Evolutionary conservation across 1,140 invertebrate genomes (phyloP).

Genomic region (Formica exsecta): DNA sequence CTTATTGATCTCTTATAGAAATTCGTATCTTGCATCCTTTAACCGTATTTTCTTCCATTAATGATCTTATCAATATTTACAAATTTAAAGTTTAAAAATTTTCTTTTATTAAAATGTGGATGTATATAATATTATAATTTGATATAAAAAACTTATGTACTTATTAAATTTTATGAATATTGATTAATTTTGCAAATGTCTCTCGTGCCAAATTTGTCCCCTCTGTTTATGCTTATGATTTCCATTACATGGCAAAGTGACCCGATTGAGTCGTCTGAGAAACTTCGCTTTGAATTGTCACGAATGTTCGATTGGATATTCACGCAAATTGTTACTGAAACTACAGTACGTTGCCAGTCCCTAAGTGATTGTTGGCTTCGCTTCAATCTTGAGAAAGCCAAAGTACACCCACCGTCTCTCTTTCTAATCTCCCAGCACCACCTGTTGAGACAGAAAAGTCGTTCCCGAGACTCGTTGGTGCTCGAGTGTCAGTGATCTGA

Average conservation of each 20-base stretch:
- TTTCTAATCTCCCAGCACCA: constrained; percentile 47
- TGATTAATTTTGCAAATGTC: not conserved
- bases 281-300: not conserved
- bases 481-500: constrained; percentile 33
- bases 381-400: constrained; percentile 33
- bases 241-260: not conserved
- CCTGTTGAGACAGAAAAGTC: constrained; percentile 73
- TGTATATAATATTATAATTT: not conserved
- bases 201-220: not conserved
- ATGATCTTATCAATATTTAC: not conserved
- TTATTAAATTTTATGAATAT: constrained; percentile 10
- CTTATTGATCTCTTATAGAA: not conserved
- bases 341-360: constrained; percentile 16
- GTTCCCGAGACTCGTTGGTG: constrained; percentile 42
- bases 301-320: constrained; percentile 14
- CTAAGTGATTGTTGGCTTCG: constrained; percentile 50
- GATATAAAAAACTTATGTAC: not conserved
- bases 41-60: not conserved
- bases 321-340: constrained; percentile 1
- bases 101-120: too few relatives aligned
- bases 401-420: not conserved
- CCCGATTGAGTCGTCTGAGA: not conserved
- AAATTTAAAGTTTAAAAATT: not conserved
- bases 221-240: not conserved
- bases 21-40: not conserved